Conservation (phyloP, 2,797 vertebrate species). For the Malacoctenus gilli region DNA sequence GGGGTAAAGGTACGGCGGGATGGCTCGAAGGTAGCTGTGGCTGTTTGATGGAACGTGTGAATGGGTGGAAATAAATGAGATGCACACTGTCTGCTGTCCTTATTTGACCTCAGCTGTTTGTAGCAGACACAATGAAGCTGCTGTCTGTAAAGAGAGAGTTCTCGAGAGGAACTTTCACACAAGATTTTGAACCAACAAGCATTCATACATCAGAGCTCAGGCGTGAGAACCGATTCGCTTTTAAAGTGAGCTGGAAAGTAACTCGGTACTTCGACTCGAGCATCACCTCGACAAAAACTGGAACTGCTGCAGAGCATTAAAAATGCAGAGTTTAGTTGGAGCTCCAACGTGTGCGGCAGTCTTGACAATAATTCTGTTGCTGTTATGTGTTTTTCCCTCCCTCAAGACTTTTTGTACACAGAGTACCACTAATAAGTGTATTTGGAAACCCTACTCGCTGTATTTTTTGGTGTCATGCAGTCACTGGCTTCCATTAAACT, state of each 20-base stretch:
- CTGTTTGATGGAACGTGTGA: constrained; percentile 64
- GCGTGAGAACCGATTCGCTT: too few species aligned
- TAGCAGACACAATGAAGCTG: too few species aligned
- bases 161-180: too few species aligned
- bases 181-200: too few species aligned
- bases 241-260: too few species aligned
- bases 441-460: not conserved
- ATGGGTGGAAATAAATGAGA: constrained; percentile 74
- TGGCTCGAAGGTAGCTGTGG: constrained; percentile 55
- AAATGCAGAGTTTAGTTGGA: too few species aligned
- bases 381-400: not conserved
- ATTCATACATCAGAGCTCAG: too few species aligned
- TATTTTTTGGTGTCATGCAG: not conserved
- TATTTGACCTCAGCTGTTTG: constrained; percentile 31
- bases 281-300: too few species aligned
- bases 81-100: constrained; percentile 58
- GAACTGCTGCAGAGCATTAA: too few species aligned
- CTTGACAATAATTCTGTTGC: not conserved
- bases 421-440: too few species aligned
- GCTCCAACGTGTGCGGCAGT: not conserved
- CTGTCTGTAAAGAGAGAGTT: too few species aligned
- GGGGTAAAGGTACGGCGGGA: constrained; percentile 60
- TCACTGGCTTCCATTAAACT: not conserved
- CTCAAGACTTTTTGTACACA: not conserved
- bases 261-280: too few species aligned